Conservation (phyloP, 2,113 vertebrate species). For the Hipposideros armiger region DNA sequence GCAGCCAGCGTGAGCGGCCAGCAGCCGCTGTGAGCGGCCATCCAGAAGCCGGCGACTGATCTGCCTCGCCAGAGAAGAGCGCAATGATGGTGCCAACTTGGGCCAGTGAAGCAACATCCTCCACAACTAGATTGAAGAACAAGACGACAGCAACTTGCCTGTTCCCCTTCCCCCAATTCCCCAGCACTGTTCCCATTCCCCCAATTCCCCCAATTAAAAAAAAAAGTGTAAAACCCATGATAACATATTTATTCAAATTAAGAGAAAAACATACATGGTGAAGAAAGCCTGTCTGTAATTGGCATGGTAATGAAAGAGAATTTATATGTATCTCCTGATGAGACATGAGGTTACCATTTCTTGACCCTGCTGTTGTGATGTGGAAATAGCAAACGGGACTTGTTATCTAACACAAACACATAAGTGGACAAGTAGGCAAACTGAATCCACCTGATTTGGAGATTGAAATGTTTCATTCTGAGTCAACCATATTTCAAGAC, state of each 20-base stretch:
- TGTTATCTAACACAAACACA: neutral
- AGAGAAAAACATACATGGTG: neutral
- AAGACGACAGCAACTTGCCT: too few species aligned
- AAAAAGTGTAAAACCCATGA: neutral
- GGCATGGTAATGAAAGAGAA: neutral
- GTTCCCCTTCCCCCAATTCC: too few species aligned
- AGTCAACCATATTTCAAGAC: neutral
- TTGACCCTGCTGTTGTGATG: neutral
- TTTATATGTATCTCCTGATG: neutral
- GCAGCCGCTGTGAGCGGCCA: too few species aligned
- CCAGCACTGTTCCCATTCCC: too few species aligned
- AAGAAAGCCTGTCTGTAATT: neutral
- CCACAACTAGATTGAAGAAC: too few species aligned
- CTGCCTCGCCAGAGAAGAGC: too few species aligned
- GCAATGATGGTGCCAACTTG: too few species aligned
- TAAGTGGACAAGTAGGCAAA: neutral
- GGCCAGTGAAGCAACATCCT: too few species aligned
- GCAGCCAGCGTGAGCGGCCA: too few species aligned
- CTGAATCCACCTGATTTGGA: neutral
- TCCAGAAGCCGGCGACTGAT: too few species aligned
- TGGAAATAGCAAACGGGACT: neutral
- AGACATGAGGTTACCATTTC: neutral
- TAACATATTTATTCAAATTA: neutral
- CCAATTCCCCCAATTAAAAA: too few species aligned
- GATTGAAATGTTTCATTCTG: neutral